phyloP scores from a whole-genome alignment of 1,140 invertebrate genomes.

The Camponotus floridanus region DNA sequence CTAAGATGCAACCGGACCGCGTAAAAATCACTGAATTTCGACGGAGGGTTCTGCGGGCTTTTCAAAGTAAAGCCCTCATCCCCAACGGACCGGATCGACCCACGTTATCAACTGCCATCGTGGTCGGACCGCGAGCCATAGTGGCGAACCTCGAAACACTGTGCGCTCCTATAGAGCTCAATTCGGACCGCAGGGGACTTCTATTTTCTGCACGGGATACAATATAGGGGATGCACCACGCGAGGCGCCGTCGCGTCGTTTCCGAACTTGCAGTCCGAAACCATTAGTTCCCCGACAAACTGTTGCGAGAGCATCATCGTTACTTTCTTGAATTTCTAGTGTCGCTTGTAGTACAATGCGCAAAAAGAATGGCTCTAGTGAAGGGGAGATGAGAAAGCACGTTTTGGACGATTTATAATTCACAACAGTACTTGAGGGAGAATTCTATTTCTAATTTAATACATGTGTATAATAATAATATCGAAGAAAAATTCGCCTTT shows the following conservation, averaged over 20 bases:
- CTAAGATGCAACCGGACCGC: background rate
- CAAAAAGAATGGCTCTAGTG: background rate
- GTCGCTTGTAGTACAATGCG: constrained; percentile 12
- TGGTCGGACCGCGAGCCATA: constrained; percentile 46
- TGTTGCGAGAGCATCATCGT: constrained; percentile 41
- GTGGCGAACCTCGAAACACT: constrained; percentile 56
- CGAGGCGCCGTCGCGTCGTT: background rate
- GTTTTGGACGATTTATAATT: background rate
- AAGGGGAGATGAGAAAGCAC: background rate
- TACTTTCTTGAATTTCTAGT: constrained; percentile 21
- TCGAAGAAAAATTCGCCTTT: too few relatives aligned
- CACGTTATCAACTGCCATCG: constrained; percentile 51
- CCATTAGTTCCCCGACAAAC: constrained; percentile 55
- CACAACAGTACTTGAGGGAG: background rate
- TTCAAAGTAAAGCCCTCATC: constrained; percentile 56
- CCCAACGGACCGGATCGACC: constrained; percentile 16
- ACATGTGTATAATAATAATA: too few relatives aligned
- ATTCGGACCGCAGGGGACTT: constrained; percentile 43
- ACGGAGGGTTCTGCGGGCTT: background rate
- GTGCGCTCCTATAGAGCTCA: constrained; percentile 34
- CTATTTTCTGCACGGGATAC: constrained; percentile 44
- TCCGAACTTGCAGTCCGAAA: constrained; percentile 31
- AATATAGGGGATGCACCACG: constrained; percentile 14
- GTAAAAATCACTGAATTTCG: constrained; percentile 30
- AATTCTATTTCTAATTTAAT: background rate